Conservation (phyloP, 2,797 vertebrate species). For the Acrossocheilus wenchowensis region DNA sequence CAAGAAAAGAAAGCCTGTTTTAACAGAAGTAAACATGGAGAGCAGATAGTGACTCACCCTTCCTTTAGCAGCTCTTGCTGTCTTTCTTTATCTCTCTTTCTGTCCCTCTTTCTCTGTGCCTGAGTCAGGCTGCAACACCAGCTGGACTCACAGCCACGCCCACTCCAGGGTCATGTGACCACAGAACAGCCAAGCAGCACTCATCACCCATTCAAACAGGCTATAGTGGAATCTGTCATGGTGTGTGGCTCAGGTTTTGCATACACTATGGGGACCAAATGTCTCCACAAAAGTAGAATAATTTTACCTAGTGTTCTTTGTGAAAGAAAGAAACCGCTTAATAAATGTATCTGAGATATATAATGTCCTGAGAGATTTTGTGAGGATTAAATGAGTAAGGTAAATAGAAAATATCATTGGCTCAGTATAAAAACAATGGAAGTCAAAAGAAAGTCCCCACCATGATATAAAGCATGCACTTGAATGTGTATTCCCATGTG, state of each 20-base stretch:
- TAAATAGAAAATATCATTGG: not conserved
- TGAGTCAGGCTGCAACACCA: slow-evolving; percentile 75
- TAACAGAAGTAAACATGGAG: slow-evolving; percentile 43
- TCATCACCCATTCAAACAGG: slow-evolving; percentile 77
- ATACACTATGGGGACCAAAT: not conserved
- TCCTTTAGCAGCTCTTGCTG: slow-evolving; percentile 55
- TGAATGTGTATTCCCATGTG: not conserved
- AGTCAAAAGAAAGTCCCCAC: not conserved
- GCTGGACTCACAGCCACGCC: slow-evolving; percentile 75
- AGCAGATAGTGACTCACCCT: slow-evolving; percentile 76
- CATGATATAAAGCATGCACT: not conserved
- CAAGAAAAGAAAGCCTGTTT: not conserved
- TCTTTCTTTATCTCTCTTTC: slow-evolving; percentile 50
- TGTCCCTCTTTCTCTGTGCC: slow-evolving; percentile 65
- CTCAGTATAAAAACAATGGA: not conserved
- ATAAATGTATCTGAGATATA: not conserved
- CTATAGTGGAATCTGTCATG: slow-evolving; percentile 62
- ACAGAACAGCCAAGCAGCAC: slow-evolving; percentile 63
- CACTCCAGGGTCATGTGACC: slow-evolving; percentile 73
- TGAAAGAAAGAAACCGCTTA: not conserved
- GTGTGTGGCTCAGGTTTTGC: slow-evolving; percentile 25
- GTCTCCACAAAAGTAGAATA: not conserved
- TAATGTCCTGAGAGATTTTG: not conserved
- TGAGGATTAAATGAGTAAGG: not conserved
- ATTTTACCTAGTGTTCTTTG: not conserved